Base-by-base conservation (phyloP, 2,113 vertebrate genomes). In the Cyprinodon tularosa region DNA sequence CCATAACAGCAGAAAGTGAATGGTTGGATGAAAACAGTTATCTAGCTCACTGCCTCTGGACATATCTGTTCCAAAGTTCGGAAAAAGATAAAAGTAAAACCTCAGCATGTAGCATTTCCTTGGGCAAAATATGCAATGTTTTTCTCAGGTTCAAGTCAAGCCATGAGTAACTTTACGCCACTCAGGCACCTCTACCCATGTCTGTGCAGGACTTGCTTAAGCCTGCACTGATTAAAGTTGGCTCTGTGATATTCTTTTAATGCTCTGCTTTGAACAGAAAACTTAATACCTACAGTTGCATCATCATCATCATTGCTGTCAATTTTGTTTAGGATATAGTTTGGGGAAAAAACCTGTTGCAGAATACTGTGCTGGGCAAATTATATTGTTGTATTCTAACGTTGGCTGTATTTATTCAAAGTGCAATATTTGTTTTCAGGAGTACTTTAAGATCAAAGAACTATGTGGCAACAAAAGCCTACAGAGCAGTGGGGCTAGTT, bases 401-500 rank as follows among this genome's bases (percentile, higher is more conserved):
- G 29, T 29, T 29, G 29, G 29, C 29, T 29, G 29, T 29, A 29
- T 48, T 48, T 14, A 12, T 48, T 48, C 47, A 15, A 15, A 48
- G 15, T 3, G 12, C 15, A 48, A 48, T 48, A 14, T 48, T 48
- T 48, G 13, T 48, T 48, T 57, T 57, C 3, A 57, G 1, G 6
- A 11, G 44, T 8, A 10, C 9, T 57, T 15, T 57, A 57, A n/a
- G n/a, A 20, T 57, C 17, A 45, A 45, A 12, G 44, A 45, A 45
- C 44, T 57, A 20, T 57, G 20, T n/a, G 8, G 50, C 50, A 57
- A 4, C 3, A 2, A 2, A 57, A 6, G 17, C 17, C 40, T 39
- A 63, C n/a, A 13, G 29, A 12, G 48, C 22, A 50, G 37, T 11
- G 66, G 45, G 80, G 84, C 88, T 85, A 85, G 80, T 84, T 60